Percentiles rank a stretch among this genome's conserved stretches.
Conservation (phyloP, 2,113 vertebrate species). For the Eidolon helvum region DNA sequence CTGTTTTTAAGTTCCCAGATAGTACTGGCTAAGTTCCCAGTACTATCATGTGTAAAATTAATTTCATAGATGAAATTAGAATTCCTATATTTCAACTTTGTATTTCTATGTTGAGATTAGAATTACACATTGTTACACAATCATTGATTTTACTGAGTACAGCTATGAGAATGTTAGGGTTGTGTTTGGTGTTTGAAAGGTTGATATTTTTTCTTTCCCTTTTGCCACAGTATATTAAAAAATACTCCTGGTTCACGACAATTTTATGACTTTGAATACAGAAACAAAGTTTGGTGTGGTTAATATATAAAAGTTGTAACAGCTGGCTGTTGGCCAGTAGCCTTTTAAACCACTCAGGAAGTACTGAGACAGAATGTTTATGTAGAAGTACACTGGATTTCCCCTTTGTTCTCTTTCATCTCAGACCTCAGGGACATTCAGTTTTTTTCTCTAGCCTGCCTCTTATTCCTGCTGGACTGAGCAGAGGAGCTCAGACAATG, state of each 20-base stretch:
- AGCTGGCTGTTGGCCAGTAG: not conserved
- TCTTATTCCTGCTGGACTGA: not conserved
- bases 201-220: conserved; percentile 31
- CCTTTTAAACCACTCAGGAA: not conserved
- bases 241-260: not conserved
- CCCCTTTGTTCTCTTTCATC: not conserved
- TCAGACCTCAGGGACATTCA: not conserved
- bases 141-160: not conserved
- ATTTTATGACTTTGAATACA: conserved; percentile 6
- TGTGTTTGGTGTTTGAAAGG: not conserved
- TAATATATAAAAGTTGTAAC: not conserved
- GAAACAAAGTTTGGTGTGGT: not conserved
- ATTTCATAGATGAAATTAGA: not conserved
- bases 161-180: not conserved
- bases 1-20: not conserved
- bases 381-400: not conserved
- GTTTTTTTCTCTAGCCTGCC: not conserved
- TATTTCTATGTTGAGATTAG: not conserved
- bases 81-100: not conserved
- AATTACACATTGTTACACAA: not conserved
- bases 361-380: not conserved
- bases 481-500: not conserved
- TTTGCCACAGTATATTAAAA: not conserved
- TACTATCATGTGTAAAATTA: not conserved
- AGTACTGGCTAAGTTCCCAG: not conserved